Percentiles rank a stretch among this genome's conserved stretches.
These are phyloP conservation scores for Nothobranchius furzeri DNA, from an alignment of 2,113 vertebrate genomes.

Conservation along the genomic window DNA sequence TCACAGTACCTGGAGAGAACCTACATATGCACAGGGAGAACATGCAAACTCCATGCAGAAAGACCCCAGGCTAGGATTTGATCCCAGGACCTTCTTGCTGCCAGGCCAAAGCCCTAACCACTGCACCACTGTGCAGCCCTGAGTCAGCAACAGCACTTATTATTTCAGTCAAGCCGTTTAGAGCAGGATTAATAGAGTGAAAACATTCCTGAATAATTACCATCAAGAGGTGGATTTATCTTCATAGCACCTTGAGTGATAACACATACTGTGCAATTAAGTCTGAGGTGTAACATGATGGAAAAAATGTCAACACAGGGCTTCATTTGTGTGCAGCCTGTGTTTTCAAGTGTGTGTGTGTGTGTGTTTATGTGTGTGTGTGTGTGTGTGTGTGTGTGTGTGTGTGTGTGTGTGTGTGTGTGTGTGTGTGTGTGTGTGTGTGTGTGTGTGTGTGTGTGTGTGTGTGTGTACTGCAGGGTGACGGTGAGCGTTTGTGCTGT, in stretches of 20 bases:
- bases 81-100: too few relatives aligned
- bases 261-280: slow-evolving; percentile 39
- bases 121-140: slow-evolving; percentile 10
- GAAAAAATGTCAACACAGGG: slow-evolving; percentile 45
- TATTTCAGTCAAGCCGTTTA: slow-evolving; percentile 39
- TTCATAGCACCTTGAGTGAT: slow-evolving; percentile 6
- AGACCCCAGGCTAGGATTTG: too few relatives aligned
- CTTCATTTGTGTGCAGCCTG: slow-evolving; percentile 12
- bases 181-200: slow-evolving; percentile 38
- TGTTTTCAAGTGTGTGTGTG: not conserved
- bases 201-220: slow-evolving; percentile 51
- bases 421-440: slow-evolving; percentile 63
- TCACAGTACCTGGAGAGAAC: too few relatives aligned
- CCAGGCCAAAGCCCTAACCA: too few relatives aligned
- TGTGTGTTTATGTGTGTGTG: slow-evolving; percentile 7
- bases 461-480: slow-evolving; percentile 34
- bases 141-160: slow-evolving; percentile 48
- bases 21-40: too few relatives aligned
- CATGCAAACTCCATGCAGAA: too few relatives aligned
- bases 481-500: slow-evolving; percentile 64
- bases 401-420: slow-evolving; percentile 39
- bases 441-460: too few relatives aligned
- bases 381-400: not conserved
- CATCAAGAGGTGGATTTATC: slow-evolving; percentile 51
- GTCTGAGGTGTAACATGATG: slow-evolving; percentile 31